phyloP scores from a whole-genome alignment of 2,113 vertebrate species.

The Pandion haliaetus region DNA sequence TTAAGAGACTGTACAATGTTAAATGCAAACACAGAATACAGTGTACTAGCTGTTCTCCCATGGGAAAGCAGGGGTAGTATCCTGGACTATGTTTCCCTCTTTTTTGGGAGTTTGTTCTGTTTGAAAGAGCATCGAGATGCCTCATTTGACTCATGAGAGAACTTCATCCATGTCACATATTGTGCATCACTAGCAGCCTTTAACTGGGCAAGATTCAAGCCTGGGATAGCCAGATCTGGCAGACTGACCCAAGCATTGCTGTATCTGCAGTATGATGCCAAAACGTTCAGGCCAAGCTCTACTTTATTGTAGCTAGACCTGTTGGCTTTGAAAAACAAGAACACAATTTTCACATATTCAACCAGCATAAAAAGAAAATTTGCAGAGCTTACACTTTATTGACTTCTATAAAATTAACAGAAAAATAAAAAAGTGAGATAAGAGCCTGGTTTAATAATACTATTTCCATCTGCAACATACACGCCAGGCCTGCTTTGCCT shows the following conservation, averaged over 20 bases:
- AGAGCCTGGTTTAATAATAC: not conserved
- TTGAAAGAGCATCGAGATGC: not conserved
- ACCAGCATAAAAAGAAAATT: not conserved
- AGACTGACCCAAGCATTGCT: not conserved
- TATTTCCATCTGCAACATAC: not conserved
- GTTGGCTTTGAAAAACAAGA: not conserved
- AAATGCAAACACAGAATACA: not conserved
- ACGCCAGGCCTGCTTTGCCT: not conserved
- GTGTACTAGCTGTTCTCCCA: not conserved
- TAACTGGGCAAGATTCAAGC: not conserved
- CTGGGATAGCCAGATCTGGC: not conserved
- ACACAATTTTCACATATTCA: not conserved
- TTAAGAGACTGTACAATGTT: not conserved
- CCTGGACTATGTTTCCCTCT: not conserved
- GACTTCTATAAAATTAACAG: constrained; percentile 42
- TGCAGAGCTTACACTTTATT: not conserved
- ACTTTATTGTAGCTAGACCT: not conserved
- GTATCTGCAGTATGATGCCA: not conserved
- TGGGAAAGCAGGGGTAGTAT: not conserved
- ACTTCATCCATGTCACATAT: not conserved
- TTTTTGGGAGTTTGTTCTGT: not conserved
- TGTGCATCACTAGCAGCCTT: not conserved
- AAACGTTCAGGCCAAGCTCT: not conserved
- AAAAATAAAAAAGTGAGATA: constrained; percentile 50
- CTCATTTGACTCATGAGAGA: not conserved